Evolutionary conservation across 2,888 invertebrate genomes (phyloP).

Genomic region (Diplolepis rosae): DNA sequence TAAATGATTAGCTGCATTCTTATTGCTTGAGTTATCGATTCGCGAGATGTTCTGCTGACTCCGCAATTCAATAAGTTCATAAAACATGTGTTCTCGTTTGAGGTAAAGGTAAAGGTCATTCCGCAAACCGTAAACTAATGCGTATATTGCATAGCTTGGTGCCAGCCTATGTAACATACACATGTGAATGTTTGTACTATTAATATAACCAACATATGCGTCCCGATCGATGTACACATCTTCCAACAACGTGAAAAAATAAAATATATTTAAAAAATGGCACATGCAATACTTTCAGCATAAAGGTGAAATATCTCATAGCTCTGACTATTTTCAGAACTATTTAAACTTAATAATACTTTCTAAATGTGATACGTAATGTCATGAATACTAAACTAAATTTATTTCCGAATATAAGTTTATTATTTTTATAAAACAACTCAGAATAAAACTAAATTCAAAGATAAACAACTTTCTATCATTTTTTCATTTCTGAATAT

Average conservation of each 20-base stretch:
- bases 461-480: too few species aligned
- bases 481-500: too few species aligned
- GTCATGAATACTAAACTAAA: too few species aligned
- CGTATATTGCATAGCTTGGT: constrained; percentile 1
- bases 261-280: constrained; percentile 28
- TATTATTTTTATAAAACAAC: too few species aligned
- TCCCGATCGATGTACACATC: constrained; percentile 40
- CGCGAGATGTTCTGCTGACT: constrained; percentile 19
- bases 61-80: constrained; percentile 26
- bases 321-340: too few species aligned
- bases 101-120: constrained; percentile 29
- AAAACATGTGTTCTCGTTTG: constrained; percentile 18
- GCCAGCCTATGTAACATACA: constrained; percentile 30
- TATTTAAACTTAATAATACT: too few species aligned
- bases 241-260: constrained; percentile 40
- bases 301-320: too few species aligned
- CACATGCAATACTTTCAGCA: too few species aligned
- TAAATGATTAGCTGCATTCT: not conserved
- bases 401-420: too few species aligned
- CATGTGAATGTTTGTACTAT: constrained; percentile 37
- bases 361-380: too few species aligned
- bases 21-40: constrained; percentile 11
- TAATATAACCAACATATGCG: constrained; percentile 36
- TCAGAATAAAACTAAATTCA: too few species aligned
- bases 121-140: not conserved